Conservation (phyloP, 2,888 invertebrate species). For the Rotaria macrura region DNA sequence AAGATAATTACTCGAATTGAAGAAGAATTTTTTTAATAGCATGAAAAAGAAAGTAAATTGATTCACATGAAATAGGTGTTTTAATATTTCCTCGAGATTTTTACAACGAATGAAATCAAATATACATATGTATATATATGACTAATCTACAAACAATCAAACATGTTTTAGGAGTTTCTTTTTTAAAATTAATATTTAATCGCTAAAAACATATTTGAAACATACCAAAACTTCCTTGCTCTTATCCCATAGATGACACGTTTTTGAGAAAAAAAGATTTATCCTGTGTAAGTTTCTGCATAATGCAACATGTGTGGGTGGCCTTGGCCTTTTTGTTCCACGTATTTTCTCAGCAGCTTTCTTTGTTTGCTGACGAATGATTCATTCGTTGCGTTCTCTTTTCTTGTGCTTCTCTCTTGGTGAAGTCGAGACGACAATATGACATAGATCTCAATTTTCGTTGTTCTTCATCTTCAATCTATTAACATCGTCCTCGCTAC, state of each 20-base stretch:
- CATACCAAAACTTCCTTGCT: too few relatives aligned
- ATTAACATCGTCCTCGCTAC: background rate
- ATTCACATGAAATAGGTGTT: background rate
- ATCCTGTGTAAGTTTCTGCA: background rate
- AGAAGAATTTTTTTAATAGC: background rate
- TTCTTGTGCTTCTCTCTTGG: background rate
- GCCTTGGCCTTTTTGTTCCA: background rate
- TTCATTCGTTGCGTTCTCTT: background rate
- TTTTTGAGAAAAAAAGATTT: too few relatives aligned
- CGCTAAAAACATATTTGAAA: too few relatives aligned
- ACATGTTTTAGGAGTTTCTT: too few relatives aligned
- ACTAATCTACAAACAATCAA: background rate
- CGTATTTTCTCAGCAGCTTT: background rate
- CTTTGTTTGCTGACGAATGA: background rate
- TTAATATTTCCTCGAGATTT: background rate
- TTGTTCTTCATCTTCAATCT: background rate
- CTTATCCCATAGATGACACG: too few relatives aligned
- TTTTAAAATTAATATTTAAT: too few relatives aligned
- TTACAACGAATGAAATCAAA: background rate
- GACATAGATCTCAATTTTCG: background rate
- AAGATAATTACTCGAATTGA: too few relatives aligned
- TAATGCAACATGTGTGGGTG: background rate
- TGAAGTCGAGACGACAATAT: background rate
- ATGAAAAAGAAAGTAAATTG: background rate
- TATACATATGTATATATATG: background rate